Evolutionary conservation across 2,797 vertebrate genomes (phyloP).

Genomic region (Gallirallus australis): DNA sequence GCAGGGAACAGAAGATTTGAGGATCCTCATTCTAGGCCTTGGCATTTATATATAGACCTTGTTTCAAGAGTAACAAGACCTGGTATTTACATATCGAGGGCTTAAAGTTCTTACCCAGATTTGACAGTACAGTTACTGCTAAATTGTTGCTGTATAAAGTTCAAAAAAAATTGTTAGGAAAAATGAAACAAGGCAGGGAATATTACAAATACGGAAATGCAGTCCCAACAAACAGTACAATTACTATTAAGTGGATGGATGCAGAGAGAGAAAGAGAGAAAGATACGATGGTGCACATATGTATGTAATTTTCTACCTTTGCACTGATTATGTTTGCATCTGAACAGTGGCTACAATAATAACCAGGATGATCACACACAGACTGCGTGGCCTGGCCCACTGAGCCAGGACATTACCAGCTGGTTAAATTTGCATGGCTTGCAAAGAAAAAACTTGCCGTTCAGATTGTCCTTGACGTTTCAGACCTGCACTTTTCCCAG

Average conservation of each 20-base stretch:
- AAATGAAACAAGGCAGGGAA: neutral
- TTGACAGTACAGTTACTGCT: neutral
- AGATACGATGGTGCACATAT: neutral
- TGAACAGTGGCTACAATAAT: neutral
- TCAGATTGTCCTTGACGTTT: neutral
- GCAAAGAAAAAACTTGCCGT: neutral
- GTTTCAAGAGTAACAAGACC: neutral
- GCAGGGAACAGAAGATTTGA: neutral
- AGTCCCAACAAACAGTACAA: neutral
- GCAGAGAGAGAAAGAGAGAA: too few species aligned
- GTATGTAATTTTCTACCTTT: neutral
- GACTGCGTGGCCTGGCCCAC: neutral
- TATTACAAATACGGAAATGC: neutral
- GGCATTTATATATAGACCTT: neutral
- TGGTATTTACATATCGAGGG: neutral
- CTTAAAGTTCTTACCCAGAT: neutral
- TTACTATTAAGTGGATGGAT: neutral
- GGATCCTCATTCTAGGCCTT: accelerated
- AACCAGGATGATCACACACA: neutral
- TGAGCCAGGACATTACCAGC: neutral
- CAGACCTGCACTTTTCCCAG: neutral
- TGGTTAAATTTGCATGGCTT: neutral
- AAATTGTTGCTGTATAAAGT: neutral
- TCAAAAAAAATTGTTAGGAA: neutral
- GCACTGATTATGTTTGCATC: neutral